Evolutionary conservation across 2,888 invertebrate species (phyloP), one percentile per base, ranked within the genome.

Genomic region (Marasmarcha lunaedactyla): DNA sequence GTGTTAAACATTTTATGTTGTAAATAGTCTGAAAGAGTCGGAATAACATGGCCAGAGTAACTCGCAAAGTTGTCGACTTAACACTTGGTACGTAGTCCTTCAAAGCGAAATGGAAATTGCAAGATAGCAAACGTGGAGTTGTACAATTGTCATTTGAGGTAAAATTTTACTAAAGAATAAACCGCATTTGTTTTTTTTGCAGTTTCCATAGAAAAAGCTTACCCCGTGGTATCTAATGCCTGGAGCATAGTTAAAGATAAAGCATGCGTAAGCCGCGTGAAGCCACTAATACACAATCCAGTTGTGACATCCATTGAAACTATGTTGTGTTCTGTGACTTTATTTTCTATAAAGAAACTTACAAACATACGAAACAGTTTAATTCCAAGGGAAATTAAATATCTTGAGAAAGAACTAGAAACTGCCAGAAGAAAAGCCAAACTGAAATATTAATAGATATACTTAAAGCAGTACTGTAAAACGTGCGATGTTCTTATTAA

Each of bases 141-240:
- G 20, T 20, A 5, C 4, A 7, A 7, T 42, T 30, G n/a, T 13
- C 30, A 40, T 42, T 40, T 38, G 34, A 15, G 14, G 38, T 30
- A 15, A 38, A 2, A 33, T 26, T 38, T 36, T 7, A 5, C 20
- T 5, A 7, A 7, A 20, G 20, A 20, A 20, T 20, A 30, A 30
- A 7, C 30, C 30, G 30, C 30, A 30, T 68, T 69, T 71, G 69
- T 71, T 66, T 58, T 51, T 45, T 62, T 64, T 59, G 49, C 78
- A 78, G 81, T 70, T 71, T 78, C 78, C 63, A 43, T 79, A 55
- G 62, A 54, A 48, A 69, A 46, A 47, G 47, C 59, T 39, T 56
- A 59, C 26, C 78, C 77, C 15, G 47, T 51, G n/a, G 47, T 78
- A 39, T 44, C 58, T 42, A 66, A 53, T 45, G 39, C 57, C 33